phyloP scores from a whole-genome alignment of 2,888 invertebrate genomes.

The Sepioteuthis lessoniana region DNA sequence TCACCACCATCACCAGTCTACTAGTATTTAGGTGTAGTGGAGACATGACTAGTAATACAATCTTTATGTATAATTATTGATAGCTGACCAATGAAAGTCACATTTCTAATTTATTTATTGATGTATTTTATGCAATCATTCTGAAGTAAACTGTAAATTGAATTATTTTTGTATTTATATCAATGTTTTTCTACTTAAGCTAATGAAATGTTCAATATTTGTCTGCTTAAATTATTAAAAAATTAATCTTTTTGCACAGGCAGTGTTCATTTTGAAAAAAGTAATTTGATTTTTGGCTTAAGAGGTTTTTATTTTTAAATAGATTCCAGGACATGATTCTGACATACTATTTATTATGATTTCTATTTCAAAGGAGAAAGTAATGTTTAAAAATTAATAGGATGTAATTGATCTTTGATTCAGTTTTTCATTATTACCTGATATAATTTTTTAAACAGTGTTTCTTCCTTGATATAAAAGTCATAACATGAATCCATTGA shows the following conservation, averaged over 20 bases:
- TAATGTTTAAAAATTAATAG: too few species aligned
- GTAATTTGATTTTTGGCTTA: background rate
- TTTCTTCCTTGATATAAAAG: background rate
- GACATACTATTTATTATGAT: background rate
- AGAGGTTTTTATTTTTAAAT: background rate
- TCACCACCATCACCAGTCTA: too few species aligned
- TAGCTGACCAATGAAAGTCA: background rate
- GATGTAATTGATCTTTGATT: too few species aligned
- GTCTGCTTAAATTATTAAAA: constrained; percentile 2
- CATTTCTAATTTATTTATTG: background rate
- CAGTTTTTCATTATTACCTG: background rate
- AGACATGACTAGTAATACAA: too few species aligned
- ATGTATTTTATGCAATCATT: background rate
- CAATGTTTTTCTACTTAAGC: constrained; percentile 3
- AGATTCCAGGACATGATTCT: background rate
- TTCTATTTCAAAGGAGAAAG: too few species aligned
- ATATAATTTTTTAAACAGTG: background rate
- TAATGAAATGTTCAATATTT: background rate
- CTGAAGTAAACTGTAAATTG: background rate
- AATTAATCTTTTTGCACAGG: background rate
- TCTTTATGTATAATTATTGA: background rate
- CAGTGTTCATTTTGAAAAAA: background rate
- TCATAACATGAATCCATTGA: background rate
- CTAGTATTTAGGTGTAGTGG: too few species aligned
- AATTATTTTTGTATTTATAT: background rate